Evolutionary conservation across 1,140 invertebrate genomes (phyloP).

Genomic region (Meloidogyne chitwoodi): DNA sequence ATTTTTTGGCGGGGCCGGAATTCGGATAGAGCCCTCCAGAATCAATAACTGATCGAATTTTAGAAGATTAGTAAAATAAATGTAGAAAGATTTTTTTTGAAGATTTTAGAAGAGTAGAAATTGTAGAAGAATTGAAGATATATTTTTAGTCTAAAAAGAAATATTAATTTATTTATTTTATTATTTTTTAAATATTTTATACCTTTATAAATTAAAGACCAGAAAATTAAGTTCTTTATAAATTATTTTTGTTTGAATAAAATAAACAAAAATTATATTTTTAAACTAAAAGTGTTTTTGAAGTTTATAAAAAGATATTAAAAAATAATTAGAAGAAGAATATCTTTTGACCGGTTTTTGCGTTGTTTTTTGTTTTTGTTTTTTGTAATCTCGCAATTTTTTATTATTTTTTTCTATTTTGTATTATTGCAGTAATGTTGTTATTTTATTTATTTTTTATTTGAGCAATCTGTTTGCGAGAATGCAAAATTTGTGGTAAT

Average conservation of each 20-base stretch:
- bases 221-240: no score
- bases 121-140: no score
- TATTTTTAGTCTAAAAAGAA: not conserved
- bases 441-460: no score
- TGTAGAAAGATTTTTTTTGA: not conserved
- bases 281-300: no score
- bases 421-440: no score
- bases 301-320: no score
- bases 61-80: not conserved
- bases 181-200: no score
- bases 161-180: no score
- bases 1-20: slow-evolving; percentile 11
- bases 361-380: not conserved
- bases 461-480: not conserved
- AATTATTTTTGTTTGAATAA: no score
- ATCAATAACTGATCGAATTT: not conserved
- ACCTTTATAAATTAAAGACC: no score
- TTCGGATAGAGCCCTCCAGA: slow-evolving; percentile 10
- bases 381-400: not conserved
- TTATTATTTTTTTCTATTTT: not conserved
- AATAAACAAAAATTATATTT: no score
- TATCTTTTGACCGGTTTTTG: not conserved
- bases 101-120: not conserved
- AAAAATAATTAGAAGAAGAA: no score
- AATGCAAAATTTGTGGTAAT: not conserved